Conservation (phyloP, 2,113 vertebrate genomes). For the Pimephales promelas region DNA sequence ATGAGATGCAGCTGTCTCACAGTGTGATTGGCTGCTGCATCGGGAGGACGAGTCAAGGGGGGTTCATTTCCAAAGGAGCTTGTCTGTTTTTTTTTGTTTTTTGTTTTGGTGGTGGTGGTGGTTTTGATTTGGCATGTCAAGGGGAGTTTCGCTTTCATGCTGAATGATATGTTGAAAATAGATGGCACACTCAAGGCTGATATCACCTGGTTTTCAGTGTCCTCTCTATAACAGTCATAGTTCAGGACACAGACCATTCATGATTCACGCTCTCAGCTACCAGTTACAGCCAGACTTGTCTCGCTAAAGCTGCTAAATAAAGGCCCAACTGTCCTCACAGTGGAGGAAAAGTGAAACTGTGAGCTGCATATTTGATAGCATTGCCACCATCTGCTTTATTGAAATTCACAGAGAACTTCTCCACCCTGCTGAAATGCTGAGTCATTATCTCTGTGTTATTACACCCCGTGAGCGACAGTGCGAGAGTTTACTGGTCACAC, state of each 20-base stretch:
- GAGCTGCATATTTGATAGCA: slow-evolving; percentile 42
- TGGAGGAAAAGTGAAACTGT: slow-evolving; percentile 27
- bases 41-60: slow-evolving; percentile 4
- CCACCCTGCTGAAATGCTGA: slow-evolving; percentile 62
- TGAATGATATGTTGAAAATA: slow-evolving; percentile 30
- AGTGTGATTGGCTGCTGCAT: slow-evolving; percentile 34
- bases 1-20: slow-evolving; percentile 27
- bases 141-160: slow-evolving; percentile 3
- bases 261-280: neutral
- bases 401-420: slow-evolving; percentile 61
- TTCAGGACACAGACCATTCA: neutral
- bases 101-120: too few relatives aligned
- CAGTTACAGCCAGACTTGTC: neutral
- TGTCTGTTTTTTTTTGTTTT: neutral
- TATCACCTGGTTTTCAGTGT: neutral
- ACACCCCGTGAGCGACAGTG: slow-evolving; percentile 63
- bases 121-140: neutral
- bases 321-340: slow-evolving; percentile 17
- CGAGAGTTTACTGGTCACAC: slow-evolving; percentile 60
- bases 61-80: slow-evolving; percentile 22
- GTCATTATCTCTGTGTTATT: slow-evolving; percentile 65
- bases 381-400: slow-evolving; percentile 63
- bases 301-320: slow-evolving; percentile 33
- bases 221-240: neutral
- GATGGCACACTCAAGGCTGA: neutral